Base-by-base conservation (phyloP, 2,888 invertebrate species). In the Drosophila prostipennis region DNA sequence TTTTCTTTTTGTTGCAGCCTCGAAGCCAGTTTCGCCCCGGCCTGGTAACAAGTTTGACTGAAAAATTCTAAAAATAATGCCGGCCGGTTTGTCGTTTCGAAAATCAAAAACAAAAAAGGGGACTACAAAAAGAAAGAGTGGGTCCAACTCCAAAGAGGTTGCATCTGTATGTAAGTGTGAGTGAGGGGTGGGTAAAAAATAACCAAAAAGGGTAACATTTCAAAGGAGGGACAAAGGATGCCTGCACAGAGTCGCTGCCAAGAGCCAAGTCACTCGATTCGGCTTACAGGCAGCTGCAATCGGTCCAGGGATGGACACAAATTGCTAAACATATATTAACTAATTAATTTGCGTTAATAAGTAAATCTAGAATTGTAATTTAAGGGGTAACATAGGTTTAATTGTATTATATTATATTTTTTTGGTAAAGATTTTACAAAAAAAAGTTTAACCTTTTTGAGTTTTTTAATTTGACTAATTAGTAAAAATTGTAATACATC, bases 21-120 rank as follows among this genome's bases (percentile, higher is more conserved):
- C 59, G 51, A 65, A 87, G 81, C 87, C 84, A 80, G 89, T 86
- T 81, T 84, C 70, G 77, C 78, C 80, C 61, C 61, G 70, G 70
- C 63, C 40, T 90, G 89, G 90, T 89, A 91, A 91, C 91, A 83
- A 88, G 90, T 90, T 91, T 88, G 72, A 71, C 83, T 82, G 80
- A 83, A 82, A 77, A 82, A 80, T 87, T 90, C 89, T 90, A 90
- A 89, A 90, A 90, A 90, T 90, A 90, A 87, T 79, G 79, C 90
- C 83, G 84, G 84, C 88, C 87, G 84, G 89, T 90, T 89, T 89
- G 81, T 79, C 75, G 78, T 78, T 87, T 77, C 87, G 78, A 79
- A 58, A 60, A 36, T 19, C 34, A 43, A 69, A 69, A 48, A 59
- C 60, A 56, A 64, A 51, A 61, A 42, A 63, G 43, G 55, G 43